Conservation (phyloP, 2,888 invertebrate species). For the Euplagia quadripunctaria region DNA sequence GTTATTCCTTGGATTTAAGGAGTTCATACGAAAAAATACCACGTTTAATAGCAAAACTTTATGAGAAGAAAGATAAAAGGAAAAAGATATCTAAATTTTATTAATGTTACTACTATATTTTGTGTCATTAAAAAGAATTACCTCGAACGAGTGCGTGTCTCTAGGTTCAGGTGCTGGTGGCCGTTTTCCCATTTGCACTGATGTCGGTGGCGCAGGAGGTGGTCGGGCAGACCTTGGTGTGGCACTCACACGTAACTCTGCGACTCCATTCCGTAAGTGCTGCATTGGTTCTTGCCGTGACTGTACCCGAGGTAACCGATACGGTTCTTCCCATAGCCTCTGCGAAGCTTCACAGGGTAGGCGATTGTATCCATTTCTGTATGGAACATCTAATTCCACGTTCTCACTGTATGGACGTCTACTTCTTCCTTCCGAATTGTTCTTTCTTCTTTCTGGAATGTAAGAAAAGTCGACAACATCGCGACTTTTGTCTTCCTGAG, state of each 20-base stretch:
- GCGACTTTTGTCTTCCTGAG: conserved; percentile 76
- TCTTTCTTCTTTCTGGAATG: conserved; percentile 73
- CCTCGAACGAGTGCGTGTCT: conserved; percentile 81
- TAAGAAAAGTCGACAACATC: conserved; percentile 78
- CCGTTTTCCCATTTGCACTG: conserved; percentile 63
- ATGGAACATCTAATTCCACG: conserved; percentile 77
- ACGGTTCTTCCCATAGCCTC: conserved; percentile 81
- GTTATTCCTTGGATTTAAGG: too few species aligned
- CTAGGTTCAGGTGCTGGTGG: conserved; percentile 82
- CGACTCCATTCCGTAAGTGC: conserved; percentile 76
- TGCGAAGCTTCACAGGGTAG: conserved; percentile 69
- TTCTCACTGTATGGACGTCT: conserved; percentile 83
- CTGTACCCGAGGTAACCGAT: conserved; percentile 80
- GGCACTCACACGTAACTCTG: conserved; percentile 80
- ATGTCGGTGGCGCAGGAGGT: conserved; percentile 73
- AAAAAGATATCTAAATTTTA: too few species aligned
- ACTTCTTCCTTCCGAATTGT: conserved; percentile 68
- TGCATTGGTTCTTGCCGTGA: conserved; percentile 76
- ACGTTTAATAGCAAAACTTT: too few species aligned
- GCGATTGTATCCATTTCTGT: conserved; percentile 78
- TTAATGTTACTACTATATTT: neutral
- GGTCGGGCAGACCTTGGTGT: conserved; percentile 78
- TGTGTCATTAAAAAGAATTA: conserved; percentile 37
- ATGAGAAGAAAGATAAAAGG: too few species aligned
- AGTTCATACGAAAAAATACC: too few species aligned